Conservation (phyloP, 2,797 vertebrate genomes). For the Acomys russatus region DNA sequence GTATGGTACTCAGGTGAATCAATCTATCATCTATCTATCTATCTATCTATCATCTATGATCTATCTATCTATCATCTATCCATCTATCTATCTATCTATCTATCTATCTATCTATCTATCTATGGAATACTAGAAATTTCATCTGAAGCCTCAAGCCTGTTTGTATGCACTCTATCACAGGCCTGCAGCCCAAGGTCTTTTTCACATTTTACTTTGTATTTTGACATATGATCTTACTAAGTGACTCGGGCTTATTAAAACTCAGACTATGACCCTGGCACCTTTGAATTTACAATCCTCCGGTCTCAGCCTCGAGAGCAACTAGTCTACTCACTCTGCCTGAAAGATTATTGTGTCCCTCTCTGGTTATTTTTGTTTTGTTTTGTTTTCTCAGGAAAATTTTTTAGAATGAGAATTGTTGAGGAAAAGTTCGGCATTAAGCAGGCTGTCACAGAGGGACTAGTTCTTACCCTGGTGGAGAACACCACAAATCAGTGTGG, state of each 20-base stretch:
- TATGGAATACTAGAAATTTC: neutral
- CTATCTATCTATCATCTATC: too few species aligned
- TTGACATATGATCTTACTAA: neutral
- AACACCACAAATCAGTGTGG: neutral
- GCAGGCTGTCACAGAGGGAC: neutral
- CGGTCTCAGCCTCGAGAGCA: neutral
- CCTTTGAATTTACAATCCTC: neutral
- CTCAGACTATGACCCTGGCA: too few species aligned
- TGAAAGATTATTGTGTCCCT: neutral
- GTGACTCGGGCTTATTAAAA: neutral
- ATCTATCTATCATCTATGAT: too few species aligned
- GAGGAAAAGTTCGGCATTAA: constrained; percentile 5
- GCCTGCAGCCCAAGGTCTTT: neutral
- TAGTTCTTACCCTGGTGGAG: neutral
- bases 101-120: neutral
- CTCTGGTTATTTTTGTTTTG: constrained; percentile 18
- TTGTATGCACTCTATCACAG: neutral
- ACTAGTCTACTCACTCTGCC: neutral
- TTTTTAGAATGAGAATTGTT: constrained; percentile 50
- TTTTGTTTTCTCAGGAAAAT: too few species aligned
- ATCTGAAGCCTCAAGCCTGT: neutral
- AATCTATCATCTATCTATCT: too few species aligned
- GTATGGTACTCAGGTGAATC: neutral
- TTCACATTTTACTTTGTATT: neutral
- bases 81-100: neutral